Evolutionary conservation across 37 sponge, comb jelly and placozoan genomes (phyloP).

Genomic region (Cliona cf. orientalis): DNA sequence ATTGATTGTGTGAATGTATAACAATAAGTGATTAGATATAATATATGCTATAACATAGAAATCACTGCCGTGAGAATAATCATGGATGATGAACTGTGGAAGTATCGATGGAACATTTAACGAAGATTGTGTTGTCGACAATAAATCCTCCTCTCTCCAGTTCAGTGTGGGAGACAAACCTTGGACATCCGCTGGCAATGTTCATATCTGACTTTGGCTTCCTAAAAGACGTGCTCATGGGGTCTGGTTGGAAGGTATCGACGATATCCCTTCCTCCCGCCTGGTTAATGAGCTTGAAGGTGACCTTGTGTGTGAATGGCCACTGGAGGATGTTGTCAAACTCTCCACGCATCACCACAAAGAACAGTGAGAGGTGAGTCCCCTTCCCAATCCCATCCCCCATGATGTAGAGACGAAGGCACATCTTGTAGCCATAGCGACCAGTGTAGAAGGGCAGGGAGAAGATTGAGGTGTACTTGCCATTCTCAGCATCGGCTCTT

Average conservation of each 20-base stretch:
- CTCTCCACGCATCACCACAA: constrained; percentile 84
- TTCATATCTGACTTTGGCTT: constrained; percentile 85
- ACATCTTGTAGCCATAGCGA: constrained; percentile 90
- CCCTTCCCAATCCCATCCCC: constrained; percentile 86
- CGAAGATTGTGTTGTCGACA: constrained; percentile 69
- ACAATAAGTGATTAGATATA: no score
- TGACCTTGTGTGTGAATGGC: constrained; percentile 80
- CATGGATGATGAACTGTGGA: constrained; percentile 34
- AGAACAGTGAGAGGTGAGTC: constrained; percentile 77
- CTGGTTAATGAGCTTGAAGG: constrained; percentile 81
- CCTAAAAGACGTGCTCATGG: constrained; percentile 70
- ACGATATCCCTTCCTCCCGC: constrained; percentile 48
- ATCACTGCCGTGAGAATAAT: no score
- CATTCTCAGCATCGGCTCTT: constrained; percentile 64
- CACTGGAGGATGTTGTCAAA: constrained; percentile 83
- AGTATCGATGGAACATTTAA: constrained; percentile 61
- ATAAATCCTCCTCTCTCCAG: constrained; percentile 62
- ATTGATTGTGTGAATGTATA: no score
- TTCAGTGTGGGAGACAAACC: constrained; percentile 52
- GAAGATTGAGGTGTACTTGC: constrained; percentile 82
- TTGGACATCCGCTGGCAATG: constrained; percentile 77
- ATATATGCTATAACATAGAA: no score
- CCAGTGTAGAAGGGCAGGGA: constrained; percentile 77
- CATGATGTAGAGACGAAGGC: constrained; percentile 76
- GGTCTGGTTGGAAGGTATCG: constrained; percentile 86